These are phyloP conservation scores for Ptychoptera contaminata DNA, from an alignment of 2,888 invertebrate genomes.

Conservation along the genomic window DNA sequence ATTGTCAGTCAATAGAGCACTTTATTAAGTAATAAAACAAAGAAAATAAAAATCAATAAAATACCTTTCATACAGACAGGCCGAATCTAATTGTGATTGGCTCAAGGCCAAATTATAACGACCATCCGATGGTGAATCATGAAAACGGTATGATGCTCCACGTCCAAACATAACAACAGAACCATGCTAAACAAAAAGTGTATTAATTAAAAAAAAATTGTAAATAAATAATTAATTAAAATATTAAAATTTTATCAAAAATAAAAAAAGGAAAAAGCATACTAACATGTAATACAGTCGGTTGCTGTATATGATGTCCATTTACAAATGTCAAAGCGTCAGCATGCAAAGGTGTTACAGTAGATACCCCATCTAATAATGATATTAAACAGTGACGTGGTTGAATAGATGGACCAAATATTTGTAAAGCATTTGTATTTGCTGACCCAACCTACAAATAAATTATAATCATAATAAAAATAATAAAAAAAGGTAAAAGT, in stretches of 20 bases:
- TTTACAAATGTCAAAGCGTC: conserved; percentile 93
- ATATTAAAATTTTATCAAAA: neutral
- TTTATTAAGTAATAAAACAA: conserved; percentile 2
- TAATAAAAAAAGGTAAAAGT: conserved; percentile 3
- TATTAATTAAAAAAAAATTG: conserved; percentile 13
- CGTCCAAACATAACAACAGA: conserved; percentile 73
- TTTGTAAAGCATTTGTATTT: conserved; percentile 61
- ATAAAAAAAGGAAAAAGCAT: conserved; percentile 1
- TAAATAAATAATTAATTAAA: neutral
- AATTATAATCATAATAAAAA: neutral
- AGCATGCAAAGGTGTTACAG: conserved; percentile 81
- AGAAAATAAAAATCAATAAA: conserved; percentile 17
- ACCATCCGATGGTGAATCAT: conserved; percentile 69
- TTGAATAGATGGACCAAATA: conserved; percentile 83
- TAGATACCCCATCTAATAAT: conserved; percentile 80
- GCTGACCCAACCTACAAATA: conserved; percentile 48
- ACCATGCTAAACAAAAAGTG: conserved; percentile 70
- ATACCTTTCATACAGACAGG: conserved; percentile 71
- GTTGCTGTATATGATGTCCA: conserved; percentile 80
- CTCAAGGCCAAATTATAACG: conserved; percentile 60
- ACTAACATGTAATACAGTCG: conserved; percentile 71
- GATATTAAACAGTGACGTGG: conserved; percentile 92
- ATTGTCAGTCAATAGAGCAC: neutral
- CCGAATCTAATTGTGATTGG: conserved; percentile 55
- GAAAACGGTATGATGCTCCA: conserved; percentile 71